Conservation (phyloP, 1,140 invertebrate species). For the Heliothis virescens region DNA sequence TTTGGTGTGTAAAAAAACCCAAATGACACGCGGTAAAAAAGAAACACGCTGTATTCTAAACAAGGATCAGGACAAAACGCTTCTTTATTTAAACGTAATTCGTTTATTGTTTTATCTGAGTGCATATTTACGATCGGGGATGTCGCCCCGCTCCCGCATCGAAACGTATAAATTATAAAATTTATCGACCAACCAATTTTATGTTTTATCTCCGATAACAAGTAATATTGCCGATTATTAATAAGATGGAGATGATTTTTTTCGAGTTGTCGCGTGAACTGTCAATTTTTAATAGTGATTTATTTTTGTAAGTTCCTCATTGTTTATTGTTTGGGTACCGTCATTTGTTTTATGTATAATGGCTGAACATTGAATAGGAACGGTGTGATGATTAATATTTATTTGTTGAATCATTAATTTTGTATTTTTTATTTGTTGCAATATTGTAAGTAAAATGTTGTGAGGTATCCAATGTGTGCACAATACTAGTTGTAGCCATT, state of each 20-base stretch:
- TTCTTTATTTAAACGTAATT: constrained; percentile 83
- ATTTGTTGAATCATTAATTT: neutral
- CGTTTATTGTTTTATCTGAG: constrained; percentile 85
- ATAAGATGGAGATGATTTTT: constrained; percentile 62
- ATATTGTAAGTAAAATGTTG: neutral
- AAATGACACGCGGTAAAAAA: neutral
- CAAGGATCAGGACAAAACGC: constrained; percentile 76
- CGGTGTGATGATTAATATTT: neutral
- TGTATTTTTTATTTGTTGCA: neutral
- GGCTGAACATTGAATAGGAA: neutral
- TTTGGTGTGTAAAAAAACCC: too few relatives aligned
- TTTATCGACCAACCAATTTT: constrained; percentile 78
- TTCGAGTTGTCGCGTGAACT: constrained; percentile 76
- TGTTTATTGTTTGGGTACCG: constrained; percentile 14
- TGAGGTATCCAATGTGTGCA: too few relatives aligned
- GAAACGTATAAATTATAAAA: constrained; percentile 77
- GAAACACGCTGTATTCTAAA: constrained; percentile 72
- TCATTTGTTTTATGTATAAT: constrained; percentile 46
- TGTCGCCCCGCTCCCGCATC: constrained; percentile 68
- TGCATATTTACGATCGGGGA: constrained; percentile 80
- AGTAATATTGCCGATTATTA: constrained; percentile 77
- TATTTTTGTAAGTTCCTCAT: constrained; percentile 61
- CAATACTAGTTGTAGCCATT: too few relatives aligned
- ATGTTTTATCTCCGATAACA: constrained; percentile 75
- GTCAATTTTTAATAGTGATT: constrained; percentile 81